Conservation (phyloP, 1,140 invertebrate species). For the Caenorhabditis remanei region DNA sequence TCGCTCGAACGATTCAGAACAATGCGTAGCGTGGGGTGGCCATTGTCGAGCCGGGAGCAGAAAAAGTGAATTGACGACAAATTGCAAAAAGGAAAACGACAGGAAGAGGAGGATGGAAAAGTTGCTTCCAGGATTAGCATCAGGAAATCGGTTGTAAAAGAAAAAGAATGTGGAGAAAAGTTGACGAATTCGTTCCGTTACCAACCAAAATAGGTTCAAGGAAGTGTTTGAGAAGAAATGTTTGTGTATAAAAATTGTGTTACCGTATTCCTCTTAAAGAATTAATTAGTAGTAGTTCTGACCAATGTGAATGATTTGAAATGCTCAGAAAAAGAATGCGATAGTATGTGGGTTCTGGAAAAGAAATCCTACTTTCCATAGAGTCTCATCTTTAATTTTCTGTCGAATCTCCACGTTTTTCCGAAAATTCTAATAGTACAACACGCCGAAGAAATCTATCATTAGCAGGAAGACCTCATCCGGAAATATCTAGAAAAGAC, state of each 20-base stretch:
- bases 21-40: conserved; percentile 24
- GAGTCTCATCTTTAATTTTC: too few relatives aligned
- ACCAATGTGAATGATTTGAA: too few relatives aligned
- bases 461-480: neutral
- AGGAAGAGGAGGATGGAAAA: too few relatives aligned
- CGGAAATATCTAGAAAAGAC: neutral
- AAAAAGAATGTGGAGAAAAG: neutral
- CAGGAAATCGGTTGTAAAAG: conserved; percentile 48
- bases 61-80: conserved; percentile 46
- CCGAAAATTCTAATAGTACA: neutral
- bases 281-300: too few relatives aligned
- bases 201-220: neutral
- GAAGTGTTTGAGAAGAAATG: neutral
- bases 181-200: conserved; percentile 7
- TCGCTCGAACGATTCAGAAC: conserved; percentile 35
- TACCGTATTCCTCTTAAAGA: too few relatives aligned
- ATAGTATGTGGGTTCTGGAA: too few relatives aligned
- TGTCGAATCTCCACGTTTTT: neutral
- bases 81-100: neutral
- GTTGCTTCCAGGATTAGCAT: conserved; percentile 30
- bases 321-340: too few relatives aligned
- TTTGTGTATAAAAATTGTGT: neutral
- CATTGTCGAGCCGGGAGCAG: conserved; percentile 12
- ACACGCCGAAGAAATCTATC: neutral
- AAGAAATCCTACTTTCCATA: too few relatives aligned